These are phyloP conservation scores for Garrulus glandarius DNA, from an alignment of 2,797 vertebrate genomes.

Conservation along the genomic window DNA sequence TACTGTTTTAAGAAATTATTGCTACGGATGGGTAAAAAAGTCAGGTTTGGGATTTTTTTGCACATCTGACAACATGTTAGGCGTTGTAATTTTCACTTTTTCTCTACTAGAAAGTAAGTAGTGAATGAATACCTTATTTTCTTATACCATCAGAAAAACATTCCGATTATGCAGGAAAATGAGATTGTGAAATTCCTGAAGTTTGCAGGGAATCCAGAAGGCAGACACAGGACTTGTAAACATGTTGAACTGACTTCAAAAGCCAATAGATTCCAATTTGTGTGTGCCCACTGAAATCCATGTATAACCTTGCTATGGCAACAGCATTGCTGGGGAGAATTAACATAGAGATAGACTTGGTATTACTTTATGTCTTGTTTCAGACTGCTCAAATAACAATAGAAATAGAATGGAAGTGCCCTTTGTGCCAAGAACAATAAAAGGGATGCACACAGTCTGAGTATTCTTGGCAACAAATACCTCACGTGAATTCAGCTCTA, in stretches of 20 bases:
- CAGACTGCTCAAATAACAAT: conserved; percentile 55
- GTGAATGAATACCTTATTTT: not conserved
- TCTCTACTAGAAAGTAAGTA: not conserved
- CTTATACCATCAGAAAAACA: not conserved
- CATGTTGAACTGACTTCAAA: not conserved
- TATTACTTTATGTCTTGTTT: conserved; percentile 37
- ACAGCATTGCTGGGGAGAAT: not conserved
- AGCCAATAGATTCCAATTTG: not conserved
- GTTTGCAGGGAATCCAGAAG: not conserved
- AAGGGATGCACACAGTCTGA: conserved; percentile 38
- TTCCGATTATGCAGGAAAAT: not conserved
- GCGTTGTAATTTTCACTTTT: not conserved
- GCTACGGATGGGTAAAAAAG: not conserved
- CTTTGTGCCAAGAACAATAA: conserved; percentile 55
- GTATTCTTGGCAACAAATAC: conserved; percentile 39
- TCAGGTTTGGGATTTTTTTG: not conserved
- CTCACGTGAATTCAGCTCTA: not conserved
- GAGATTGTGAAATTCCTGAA: not conserved
- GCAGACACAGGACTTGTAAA: not conserved
- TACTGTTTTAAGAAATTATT: not conserved
- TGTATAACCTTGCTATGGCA: conserved; percentile 18
- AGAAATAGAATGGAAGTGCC: conserved; percentile 33
- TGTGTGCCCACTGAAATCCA: not conserved
- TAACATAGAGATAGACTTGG: conserved; percentile 9
- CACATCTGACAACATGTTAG: not conserved